Evolutionary conservation across 2,888 invertebrate genomes (phyloP).

Genomic region (Brachycybe producta): DNA sequence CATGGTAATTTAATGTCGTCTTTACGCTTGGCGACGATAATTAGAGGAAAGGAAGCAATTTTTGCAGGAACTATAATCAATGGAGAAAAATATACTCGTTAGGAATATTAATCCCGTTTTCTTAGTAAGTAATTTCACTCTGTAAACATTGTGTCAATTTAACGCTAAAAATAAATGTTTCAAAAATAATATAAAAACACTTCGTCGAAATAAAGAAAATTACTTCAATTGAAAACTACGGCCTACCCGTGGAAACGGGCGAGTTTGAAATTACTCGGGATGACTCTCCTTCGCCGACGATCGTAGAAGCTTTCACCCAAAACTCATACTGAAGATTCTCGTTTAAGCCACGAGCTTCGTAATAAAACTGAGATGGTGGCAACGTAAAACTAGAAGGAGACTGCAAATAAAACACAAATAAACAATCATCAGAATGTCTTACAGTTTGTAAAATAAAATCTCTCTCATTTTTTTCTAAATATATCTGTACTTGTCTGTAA

Average conservation of each 20-base stretch:
- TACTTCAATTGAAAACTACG: conserved; percentile 4
- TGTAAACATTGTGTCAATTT: not conserved
- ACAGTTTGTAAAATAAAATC: not conserved
- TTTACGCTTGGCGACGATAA: conserved; percentile 50
- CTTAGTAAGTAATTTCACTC: not conserved
- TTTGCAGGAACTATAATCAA: conserved; percentile 73
- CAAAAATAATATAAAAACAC: not conserved
- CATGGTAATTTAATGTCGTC: conserved; percentile 53
- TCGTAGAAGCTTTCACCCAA: conserved; percentile 20
- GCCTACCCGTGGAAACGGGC: conserved; percentile 19
- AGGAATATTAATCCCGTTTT: too few species aligned
- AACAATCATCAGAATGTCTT: not conserved
- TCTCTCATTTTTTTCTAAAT: not conserved
- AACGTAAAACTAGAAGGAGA: conserved; percentile 17
- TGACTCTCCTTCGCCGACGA: conserved; percentile 18
- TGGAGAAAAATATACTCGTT: not conserved
- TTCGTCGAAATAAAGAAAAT: not conserved
- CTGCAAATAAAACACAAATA: conserved; percentile 11
- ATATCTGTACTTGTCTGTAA: conserved; percentile 8
- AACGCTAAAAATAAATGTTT: not conserved
- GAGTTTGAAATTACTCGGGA: conserved; percentile 19
- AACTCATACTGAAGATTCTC: conserved; percentile 20
- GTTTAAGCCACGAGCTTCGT: conserved; percentile 19
- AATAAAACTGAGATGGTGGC: conserved; percentile 19
- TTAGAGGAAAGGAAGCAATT: conserved; percentile 66